Evolutionary conservation across 1,140 invertebrate species (phyloP).

Genomic region (Magallana gigas): DNA sequence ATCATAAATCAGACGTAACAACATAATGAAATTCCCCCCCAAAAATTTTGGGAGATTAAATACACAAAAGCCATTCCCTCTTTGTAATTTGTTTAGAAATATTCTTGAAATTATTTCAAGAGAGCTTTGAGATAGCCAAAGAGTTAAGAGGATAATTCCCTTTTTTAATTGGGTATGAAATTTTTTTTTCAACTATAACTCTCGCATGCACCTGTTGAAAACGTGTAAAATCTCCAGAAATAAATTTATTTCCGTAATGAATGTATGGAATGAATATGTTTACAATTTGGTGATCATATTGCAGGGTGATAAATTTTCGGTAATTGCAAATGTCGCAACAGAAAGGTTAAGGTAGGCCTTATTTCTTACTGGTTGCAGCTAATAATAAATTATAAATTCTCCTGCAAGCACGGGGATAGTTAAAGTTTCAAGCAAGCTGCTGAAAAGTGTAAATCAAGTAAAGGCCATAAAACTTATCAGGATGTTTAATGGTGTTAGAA

Average conservation of each 20-base stretch:
- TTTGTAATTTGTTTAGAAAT: slow-evolving; percentile 1
- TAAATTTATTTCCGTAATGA: slow-evolving; percentile 25
- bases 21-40: background rate
- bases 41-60: background rate
- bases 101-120: slow-evolving; percentile 31
- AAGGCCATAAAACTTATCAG: slow-evolving; percentile 5
- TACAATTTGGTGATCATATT: slow-evolving; percentile 23
- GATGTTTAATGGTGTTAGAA: slow-evolving; percentile 26
- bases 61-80: background rate
- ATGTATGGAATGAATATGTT: background rate
- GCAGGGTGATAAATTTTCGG: background rate
- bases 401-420: background rate
- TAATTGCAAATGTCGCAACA: slow-evolving; percentile 32
- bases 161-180: background rate
- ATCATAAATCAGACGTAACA: slow-evolving; percentile 10
- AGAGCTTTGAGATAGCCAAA: background rate
- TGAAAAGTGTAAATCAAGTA: background rate
- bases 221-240: background rate
- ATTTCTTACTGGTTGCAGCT: slow-evolving; percentile 17
- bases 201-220: background rate
- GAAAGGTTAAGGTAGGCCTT: background rate
- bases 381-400: slow-evolving; percentile 21
- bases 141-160: slow-evolving; percentile 2
- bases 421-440: slow-evolving; percentile 2
- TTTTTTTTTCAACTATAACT: background rate